Evolutionary conservation across 2,888 invertebrate genomes (phyloP).

Genomic region (Cataglyphis rosenhaueri): DNA sequence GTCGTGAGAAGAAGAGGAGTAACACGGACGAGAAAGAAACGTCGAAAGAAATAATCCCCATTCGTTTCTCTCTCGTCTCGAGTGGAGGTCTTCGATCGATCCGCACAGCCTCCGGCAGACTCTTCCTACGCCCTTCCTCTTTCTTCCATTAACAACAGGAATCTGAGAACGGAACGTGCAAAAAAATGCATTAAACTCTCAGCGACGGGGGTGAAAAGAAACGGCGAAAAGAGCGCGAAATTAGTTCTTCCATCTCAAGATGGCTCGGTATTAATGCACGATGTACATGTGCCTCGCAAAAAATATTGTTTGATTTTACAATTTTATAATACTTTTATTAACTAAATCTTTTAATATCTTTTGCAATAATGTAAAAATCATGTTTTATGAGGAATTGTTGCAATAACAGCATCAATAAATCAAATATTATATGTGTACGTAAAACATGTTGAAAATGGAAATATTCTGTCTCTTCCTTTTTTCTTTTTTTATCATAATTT

Average conservation of each 20-base stretch:
- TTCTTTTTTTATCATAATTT: not conserved
- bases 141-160: constrained; percentile 54
- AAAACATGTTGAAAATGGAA: constrained; percentile 3
- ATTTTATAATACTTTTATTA: not conserved
- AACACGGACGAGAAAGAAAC: constrained; percentile 13
- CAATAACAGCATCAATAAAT: not conserved
- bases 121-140: constrained; percentile 33
- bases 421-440: not conserved
- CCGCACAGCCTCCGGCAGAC: constrained; percentile 20
- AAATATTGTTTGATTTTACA: constrained; percentile 53
- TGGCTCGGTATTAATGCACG: not conserved
- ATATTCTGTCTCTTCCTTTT: not conserved
- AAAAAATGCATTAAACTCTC: constrained; percentile 64
- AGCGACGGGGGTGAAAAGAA: constrained; percentile 15
- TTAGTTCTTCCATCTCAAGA: constrained; percentile 54
- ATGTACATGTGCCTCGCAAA: constrained; percentile 42
- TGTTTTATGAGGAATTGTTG: constrained; percentile 2
- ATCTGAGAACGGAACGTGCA: constrained; percentile 45
- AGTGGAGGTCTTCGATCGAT: constrained; percentile 55
- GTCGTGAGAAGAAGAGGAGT: not conserved
- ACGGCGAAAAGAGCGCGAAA: constrained; percentile 16
- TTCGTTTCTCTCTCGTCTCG: not conserved
- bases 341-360: not conserved
- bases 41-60: constrained; percentile 47
- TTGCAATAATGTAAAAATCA: constrained; percentile 36